Conservation (phyloP, 92 coral and sea anemone genomes). For the Parazoanthus atlanticus region DNA sequence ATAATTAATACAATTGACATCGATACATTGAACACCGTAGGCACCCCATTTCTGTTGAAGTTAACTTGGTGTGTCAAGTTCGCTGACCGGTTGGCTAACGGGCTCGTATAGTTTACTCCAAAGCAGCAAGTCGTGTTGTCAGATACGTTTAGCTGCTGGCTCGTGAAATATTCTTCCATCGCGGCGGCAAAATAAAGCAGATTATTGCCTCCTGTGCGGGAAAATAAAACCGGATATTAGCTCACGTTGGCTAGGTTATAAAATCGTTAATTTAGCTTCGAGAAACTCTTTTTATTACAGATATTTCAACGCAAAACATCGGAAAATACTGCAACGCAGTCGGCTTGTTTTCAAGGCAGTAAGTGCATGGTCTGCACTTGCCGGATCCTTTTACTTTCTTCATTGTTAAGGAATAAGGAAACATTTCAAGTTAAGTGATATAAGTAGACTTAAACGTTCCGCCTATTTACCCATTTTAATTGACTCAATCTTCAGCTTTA, state of each 20-base stretch:
- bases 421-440: background rate
- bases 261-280: background rate
- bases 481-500: background rate
- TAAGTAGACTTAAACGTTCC: too few relatives aligned
- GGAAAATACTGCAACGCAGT: background rate
- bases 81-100: background rate
- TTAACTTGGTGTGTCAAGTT: background rate
- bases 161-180: constrained; percentile 7
- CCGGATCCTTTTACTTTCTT: background rate
- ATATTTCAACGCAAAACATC: background rate
- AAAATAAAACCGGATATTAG: constrained; percentile 13
- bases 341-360: background rate
- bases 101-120: background rate
- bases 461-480: too few relatives aligned
- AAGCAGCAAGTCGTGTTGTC: background rate
- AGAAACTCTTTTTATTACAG: background rate
- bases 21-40: constrained; percentile 2
- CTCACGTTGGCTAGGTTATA: background rate
- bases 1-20: constrained; percentile 43
- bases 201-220: constrained; percentile 7
- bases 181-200: constrained; percentile 9
- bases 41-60: background rate
- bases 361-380: background rate
- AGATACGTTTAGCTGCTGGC: background rate
- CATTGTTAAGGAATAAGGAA: background rate